These are phyloP conservation scores for Carposina sasakii DNA, from an alignment of 1,140 invertebrate genomes.

Conservation along the genomic window DNA sequence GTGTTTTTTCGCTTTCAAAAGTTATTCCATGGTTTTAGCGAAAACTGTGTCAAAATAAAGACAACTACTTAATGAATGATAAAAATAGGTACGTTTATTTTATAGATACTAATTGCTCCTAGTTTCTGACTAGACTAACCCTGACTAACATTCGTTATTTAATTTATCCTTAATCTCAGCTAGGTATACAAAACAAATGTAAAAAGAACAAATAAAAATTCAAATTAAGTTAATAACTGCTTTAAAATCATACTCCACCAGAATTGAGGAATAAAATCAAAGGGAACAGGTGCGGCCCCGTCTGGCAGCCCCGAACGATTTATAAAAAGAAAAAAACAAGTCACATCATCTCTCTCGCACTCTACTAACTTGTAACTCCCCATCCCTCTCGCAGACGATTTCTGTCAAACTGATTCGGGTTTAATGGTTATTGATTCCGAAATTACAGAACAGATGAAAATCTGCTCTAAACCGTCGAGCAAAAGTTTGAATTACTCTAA, in stretches of 20 bases:
- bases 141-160: no score
- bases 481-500: slow-evolving; percentile 60
- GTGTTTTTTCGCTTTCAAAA: no score
- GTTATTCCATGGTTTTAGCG: no score
- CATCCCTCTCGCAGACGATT: slow-evolving; percentile 36
- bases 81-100: no score
- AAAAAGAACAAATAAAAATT: no score
- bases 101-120: no score
- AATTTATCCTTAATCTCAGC: no score
- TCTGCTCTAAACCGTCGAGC: slow-evolving; percentile 50
- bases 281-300: slow-evolving; percentile 57
- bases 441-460: slow-evolving; percentile 36
- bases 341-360: slow-evolving; percentile 37
- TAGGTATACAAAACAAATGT: no score
- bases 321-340: slow-evolving; percentile 30
- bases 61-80: no score
- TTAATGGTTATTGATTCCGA: slow-evolving; percentile 63
- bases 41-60: no score
- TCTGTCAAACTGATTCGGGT: slow-evolving; percentile 50
- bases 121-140: no score
- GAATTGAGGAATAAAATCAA: slow-evolving; percentile 66
- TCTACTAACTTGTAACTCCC: slow-evolving; percentile 22
- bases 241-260: slow-evolving; percentile 11
- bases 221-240: no score
- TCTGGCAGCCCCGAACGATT: slow-evolving; percentile 53